A percentile compares a stretch with the other conserved stretches of the same genome.
Evolutionary conservation across 2,113 vertebrate species (phyloP).

Genomic region (Tetrao urogallus): DNA sequence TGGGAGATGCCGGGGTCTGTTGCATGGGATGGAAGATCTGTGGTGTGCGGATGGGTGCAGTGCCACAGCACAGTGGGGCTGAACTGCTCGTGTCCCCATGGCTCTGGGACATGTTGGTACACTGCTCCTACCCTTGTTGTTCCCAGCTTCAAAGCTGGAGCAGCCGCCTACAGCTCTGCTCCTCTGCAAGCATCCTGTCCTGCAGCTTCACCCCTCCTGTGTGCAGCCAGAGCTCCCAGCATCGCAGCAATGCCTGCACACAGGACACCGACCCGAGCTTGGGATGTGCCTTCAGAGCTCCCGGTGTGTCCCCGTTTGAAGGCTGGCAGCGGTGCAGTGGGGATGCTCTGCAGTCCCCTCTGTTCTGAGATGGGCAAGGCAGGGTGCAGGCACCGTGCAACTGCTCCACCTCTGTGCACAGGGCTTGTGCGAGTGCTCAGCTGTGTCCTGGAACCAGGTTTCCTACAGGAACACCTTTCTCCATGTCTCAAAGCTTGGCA

Average conservation of each 20-base stretch:
- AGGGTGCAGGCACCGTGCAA: rapidly evolving
- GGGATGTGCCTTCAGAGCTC: rapidly evolving
- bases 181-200: not conserved
- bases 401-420: rapidly evolving
- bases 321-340: not conserved
- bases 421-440: not conserved
- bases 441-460: not conserved
- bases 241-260: not conserved
- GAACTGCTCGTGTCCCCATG: not conserved
- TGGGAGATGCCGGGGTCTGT: not conserved
- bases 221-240: not conserved
- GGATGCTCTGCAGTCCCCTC: not conserved
- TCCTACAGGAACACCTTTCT: not conserved
- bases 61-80: not conserved
- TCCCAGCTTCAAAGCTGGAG: not conserved
- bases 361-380: not conserved
- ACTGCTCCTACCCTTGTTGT: not conserved
- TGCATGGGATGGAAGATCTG: not conserved
- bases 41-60: not conserved
- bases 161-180: not conserved
- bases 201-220: not conserved
- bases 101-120: not conserved
- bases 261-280: not conserved
- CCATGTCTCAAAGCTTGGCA: not conserved
- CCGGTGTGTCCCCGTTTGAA: not conserved